A percentile compares a stretch with the other conserved stretches of the same genome.
Evolutionary conservation across 2,797 vertebrate species (phyloP).

Genomic region (Mergus octosetaceus): DNA sequence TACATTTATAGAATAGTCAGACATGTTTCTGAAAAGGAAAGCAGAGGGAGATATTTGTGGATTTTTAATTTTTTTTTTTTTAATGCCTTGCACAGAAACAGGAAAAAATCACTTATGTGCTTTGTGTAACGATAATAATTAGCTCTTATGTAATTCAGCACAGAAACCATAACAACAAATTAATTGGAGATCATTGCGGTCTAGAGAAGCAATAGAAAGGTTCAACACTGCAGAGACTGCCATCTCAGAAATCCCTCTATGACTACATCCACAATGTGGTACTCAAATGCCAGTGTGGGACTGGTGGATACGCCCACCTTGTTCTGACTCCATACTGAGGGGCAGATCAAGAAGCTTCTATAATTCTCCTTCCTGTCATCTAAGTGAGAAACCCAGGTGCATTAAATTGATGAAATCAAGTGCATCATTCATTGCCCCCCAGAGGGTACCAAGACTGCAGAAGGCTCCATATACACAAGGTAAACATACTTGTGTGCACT

Average conservation of each 20-base stretch:
- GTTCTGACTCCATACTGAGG: neutral
- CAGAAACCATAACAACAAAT: neutral
- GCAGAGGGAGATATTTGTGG: neutral
- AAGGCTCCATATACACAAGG: neutral
- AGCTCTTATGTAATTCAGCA: neutral
- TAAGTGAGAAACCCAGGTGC: neutral
- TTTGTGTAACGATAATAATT: neutral
- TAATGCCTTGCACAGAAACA: neutral
- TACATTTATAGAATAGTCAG: neutral
- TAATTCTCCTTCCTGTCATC: neutral
- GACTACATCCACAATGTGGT: neutral
- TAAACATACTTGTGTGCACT: neutral
- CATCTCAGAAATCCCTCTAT: neutral
- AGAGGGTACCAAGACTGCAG: rapidly evolving
- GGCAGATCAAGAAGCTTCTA: neutral
- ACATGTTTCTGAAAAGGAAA: neutral
- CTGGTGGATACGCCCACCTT: neutral
- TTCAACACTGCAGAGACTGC: neutral
- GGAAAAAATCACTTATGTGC: neutral
- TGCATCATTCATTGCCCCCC: neutral
- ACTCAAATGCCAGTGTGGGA: neutral
- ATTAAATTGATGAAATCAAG: neutral
- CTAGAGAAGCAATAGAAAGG: neutral
- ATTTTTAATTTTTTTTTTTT: neutral
- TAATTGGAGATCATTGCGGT: neutral